Conservation (phyloP, 2,113 vertebrate genomes). For the Agelaius tricolor region DNA sequence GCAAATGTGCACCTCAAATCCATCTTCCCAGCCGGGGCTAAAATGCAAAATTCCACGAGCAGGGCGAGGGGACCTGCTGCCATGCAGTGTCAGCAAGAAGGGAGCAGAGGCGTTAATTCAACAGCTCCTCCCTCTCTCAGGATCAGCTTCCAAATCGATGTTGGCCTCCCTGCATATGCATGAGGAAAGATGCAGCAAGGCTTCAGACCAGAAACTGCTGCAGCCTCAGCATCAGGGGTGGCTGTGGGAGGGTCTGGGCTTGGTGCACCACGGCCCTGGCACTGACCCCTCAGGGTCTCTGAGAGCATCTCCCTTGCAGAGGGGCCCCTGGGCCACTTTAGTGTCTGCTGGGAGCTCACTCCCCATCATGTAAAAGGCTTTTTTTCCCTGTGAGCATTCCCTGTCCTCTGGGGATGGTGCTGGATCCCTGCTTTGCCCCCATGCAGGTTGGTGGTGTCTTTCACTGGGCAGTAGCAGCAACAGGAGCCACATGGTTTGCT, state of each 20-base stretch:
- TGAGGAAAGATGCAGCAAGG: neutral
- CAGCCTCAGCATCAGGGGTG: neutral
- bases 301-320: neutral
- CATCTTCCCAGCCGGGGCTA: neutral
- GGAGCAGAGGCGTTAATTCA: neutral
- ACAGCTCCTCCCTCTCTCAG: neutral
- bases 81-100: neutral
- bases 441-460: neutral
- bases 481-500: neutral
- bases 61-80: neutral
- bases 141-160: neutral
- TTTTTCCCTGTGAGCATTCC: neutral
- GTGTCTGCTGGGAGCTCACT: neutral
- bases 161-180: neutral
- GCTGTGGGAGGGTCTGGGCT: neutral
- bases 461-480: neutral
- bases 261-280: neutral
- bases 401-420: neutral
- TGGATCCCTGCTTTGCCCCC: rapidly evolving
- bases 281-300: rapidly evolving
- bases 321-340: neutral
- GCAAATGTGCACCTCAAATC: neutral
- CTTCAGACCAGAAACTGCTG: neutral
- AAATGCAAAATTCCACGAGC: neutral
- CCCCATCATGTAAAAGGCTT: rapidly evolving